Conservation (phyloP, 2,888 invertebrate genomes). For the Mimas tiliae region DNA sequence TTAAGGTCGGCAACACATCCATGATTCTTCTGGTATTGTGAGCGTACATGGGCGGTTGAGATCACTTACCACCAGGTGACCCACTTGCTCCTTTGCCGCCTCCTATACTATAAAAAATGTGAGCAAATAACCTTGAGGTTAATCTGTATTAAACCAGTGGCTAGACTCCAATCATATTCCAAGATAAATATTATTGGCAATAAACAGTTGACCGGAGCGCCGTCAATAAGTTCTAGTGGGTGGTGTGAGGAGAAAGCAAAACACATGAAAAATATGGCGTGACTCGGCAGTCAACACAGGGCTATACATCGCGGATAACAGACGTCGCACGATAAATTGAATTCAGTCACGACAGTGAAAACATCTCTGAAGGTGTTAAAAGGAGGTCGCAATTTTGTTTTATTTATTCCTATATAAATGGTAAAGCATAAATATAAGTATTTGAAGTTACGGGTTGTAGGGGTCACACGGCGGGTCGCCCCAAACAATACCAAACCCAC, state of each 20-base stretch:
- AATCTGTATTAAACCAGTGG: background rate
- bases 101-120: too few relatives aligned
- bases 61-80: too few relatives aligned
- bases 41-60: too few relatives aligned
- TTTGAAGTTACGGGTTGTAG: too few relatives aligned
- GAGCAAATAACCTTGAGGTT: background rate
- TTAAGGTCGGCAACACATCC: too few relatives aligned
- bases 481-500: too few relatives aligned
- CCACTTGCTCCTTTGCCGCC: too few relatives aligned
- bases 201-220: background rate
- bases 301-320: conserved; percentile 14
- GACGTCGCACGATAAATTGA: conserved; percentile 15
- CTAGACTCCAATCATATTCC: background rate
- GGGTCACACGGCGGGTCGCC: too few relatives aligned
- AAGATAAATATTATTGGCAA: background rate
- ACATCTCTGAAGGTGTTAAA: conserved; percentile 14
- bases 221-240: background rate
- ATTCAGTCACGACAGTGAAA: conserved; percentile 16
- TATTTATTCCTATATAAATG: background rate
- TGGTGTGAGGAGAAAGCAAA: conserved; percentile 16
- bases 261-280: conserved; percentile 19
- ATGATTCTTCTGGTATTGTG: too few relatives aligned
- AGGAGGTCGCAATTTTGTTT: conserved; percentile 6
- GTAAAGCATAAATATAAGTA: too few relatives aligned
- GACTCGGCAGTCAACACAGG: background rate